phyloP scores from a whole-genome alignment of 2,888 invertebrate genomes.

The Hirudinaria manillensis region DNA sequence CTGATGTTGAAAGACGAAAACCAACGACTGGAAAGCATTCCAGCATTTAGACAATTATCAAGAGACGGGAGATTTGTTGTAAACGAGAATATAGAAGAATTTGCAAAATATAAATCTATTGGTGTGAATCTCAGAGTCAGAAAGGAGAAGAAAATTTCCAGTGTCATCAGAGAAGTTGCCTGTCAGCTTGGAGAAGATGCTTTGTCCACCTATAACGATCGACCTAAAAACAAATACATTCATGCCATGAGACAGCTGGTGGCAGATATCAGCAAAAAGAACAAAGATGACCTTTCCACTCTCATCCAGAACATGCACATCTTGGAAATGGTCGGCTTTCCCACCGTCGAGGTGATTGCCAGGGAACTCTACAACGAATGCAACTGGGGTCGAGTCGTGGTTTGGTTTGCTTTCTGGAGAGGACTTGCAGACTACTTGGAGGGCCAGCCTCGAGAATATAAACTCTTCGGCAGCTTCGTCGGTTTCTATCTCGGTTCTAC shows the following conservation, averaged over 20 bases:
- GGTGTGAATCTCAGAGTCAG: background rate
- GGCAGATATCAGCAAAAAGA: background rate
- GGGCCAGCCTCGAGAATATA: background rate
- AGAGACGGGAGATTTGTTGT: slow-evolving; percentile 11
- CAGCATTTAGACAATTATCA: background rate
- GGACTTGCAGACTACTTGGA: background rate
- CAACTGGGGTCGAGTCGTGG: slow-evolving; percentile 18
- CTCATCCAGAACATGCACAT: slow-evolving; percentile 1
- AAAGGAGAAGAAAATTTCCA: background rate
- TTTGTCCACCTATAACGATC: background rate
- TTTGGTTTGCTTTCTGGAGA: slow-evolving; percentile 27
- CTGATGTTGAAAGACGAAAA: background rate
- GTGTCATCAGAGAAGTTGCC: background rate
- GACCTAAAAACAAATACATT: background rate
- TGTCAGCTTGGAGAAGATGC: background rate
- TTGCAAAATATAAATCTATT: slow-evolving; percentile 4
- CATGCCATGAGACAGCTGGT: background rate
- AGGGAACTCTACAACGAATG: slow-evolving; percentile 15
- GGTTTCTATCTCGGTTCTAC: slow-evolving; percentile 16
- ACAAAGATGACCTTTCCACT: background rate
- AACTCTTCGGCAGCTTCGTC: slow-evolving; percentile 16
- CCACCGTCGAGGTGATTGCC: slow-evolving; percentile 14
- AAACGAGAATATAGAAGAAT: slow-evolving; percentile 14
- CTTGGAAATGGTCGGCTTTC: slow-evolving; percentile 12
- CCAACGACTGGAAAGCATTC: slow-evolving; percentile 2